These are phyloP conservation scores for Varanus komodoensis DNA, from an alignment of 2,113 vertebrate species.

Conservation along the genomic window DNA sequence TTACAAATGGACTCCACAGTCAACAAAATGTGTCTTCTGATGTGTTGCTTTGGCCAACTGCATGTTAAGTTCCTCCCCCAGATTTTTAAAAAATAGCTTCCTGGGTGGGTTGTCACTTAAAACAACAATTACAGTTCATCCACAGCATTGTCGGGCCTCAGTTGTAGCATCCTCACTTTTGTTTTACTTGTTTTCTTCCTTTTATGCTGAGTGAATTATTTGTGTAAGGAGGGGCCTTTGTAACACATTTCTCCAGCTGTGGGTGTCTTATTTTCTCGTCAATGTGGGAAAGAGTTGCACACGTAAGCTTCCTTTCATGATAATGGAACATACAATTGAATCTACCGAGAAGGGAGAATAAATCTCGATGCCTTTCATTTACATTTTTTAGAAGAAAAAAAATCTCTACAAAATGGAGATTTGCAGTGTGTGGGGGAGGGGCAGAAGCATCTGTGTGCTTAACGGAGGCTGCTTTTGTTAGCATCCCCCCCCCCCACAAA, in stretches of 20 bases:
- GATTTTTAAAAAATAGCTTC: slow-evolving; percentile 22
- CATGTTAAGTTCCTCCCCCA: slow-evolving; percentile 39
- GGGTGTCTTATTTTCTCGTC: neutral
- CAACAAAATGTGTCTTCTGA: slow-evolving; percentile 43
- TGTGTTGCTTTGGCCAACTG: slow-evolving; percentile 38
- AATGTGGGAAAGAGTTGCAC: fast-evolving
- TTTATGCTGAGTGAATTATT: slow-evolving; percentile 24
- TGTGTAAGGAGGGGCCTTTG: slow-evolving; percentile 9
- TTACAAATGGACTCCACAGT: slow-evolving; percentile 46
- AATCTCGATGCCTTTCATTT: neutral
- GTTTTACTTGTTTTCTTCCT: slow-evolving; percentile 16
- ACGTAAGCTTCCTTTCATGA: neutral
- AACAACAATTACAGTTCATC: neutral
- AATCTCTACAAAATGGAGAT: neutral
- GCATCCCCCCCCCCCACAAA: slow-evolving; percentile 1
- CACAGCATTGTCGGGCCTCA: slow-evolving; percentile 2
- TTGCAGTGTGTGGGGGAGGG: neutral
- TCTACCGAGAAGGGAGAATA: neutral
- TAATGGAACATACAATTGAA: slow-evolving; percentile 14
- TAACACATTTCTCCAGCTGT: neutral
- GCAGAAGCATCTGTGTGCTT: neutral
- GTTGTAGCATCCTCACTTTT: neutral
- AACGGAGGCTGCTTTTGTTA: slow-evolving; percentile 33
- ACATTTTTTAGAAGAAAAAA: neutral
- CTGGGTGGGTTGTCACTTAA: neutral